Conservation (phyloP, 2,888 invertebrate genomes). For the Aleiodes testaceus region DNA sequence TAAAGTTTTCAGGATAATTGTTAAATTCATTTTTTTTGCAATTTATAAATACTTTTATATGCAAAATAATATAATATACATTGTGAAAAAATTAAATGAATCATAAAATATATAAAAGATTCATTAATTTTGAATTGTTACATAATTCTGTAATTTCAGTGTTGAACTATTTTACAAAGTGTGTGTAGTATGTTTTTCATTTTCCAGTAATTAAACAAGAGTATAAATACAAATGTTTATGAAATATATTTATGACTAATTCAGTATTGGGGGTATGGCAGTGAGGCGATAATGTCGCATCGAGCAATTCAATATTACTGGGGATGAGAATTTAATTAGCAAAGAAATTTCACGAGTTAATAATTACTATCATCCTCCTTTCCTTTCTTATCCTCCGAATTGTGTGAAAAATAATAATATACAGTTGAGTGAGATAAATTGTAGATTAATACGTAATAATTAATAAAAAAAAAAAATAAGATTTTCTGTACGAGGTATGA, state of each 20-base stretch:
- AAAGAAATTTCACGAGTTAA: background rate
- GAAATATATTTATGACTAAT: slow-evolving; percentile 28
- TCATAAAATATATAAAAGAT: slow-evolving; percentile 2
- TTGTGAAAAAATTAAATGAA: slow-evolving; percentile 18
- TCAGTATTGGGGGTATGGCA: slow-evolving; percentile 29
- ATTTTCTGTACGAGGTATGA: slow-evolving; percentile 15
- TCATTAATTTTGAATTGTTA: slow-evolving; percentile 10
- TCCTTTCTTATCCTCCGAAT: background rate
- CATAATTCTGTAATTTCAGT: slow-evolving; percentile 8
- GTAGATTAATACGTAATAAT: slow-evolving; percentile 14
- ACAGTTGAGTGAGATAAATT: background rate
- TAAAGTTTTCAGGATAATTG: background rate
- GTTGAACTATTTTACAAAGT: slow-evolving; percentile 18
- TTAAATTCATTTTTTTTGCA: background rate
- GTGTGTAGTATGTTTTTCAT: background rate
- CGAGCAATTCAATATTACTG: slow-evolving; percentile 21
- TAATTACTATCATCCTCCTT: background rate
- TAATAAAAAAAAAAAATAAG: no score
- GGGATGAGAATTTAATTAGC: background rate
- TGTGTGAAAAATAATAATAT: background rate
- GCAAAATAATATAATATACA: slow-evolving; percentile 6
- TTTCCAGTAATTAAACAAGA: slow-evolving; percentile 15
- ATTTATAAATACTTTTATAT: slow-evolving; percentile 20
- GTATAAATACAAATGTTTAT: slow-evolving; percentile 22
- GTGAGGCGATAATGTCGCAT: slow-evolving; percentile 25